These are phyloP conservation scores for Seriola rivoliana DNA, from an alignment of 2,113 vertebrate genomes.

Conservation along the genomic window DNA sequence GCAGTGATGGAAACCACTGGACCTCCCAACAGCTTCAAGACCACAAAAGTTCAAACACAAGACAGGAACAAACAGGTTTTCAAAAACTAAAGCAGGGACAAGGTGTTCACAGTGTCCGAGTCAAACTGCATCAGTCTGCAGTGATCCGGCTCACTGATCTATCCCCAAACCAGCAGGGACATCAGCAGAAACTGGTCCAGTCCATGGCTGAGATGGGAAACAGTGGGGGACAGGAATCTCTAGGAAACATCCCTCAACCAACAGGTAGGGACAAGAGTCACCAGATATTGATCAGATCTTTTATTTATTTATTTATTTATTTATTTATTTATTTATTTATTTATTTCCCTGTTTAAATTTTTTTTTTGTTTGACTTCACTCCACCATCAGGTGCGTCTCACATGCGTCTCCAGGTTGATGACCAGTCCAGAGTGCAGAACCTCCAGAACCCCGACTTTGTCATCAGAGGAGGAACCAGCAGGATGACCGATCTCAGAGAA, in stretches of 20 bases:
- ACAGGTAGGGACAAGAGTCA: constrained; percentile 21
- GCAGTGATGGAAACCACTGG: not conserved
- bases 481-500: not conserved
- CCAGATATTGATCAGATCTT: not conserved
- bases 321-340: too few species aligned
- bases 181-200: not conserved
- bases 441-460: not conserved
- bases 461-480: not conserved
- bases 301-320: too few species aligned
- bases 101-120: not conserved
- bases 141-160: not conserved
- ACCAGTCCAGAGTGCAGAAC: not conserved
- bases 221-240: not conserved
- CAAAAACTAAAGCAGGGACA: not conserved
- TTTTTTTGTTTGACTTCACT: too few species aligned
- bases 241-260: not conserved
- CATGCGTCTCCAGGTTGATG: not conserved
- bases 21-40: not conserved
- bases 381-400: constrained; percentile 1
- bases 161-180: not conserved
- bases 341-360: not conserved
- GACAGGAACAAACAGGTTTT: not conserved
- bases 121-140: not conserved
- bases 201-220: not conserved
- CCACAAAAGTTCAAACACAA: not conserved